Evolutionary conservation across 2,113 vertebrate genomes (phyloP), one percentile per base, ranked within the genome.

Genomic region (Mus pahari): DNA sequence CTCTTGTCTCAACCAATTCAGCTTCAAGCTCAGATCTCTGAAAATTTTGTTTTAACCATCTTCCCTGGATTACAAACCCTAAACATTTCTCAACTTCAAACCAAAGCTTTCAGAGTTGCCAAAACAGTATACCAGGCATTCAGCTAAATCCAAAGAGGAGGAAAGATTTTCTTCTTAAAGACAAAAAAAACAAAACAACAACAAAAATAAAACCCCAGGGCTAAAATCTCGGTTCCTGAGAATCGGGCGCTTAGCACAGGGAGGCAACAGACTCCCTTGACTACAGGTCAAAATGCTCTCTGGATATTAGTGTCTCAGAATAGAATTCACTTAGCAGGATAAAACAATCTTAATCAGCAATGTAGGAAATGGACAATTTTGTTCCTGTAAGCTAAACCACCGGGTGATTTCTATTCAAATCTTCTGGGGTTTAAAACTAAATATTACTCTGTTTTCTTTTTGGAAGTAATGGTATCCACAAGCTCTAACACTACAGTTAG

Each of bases 341-440:
- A 45, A 16, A 66, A 45, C 16, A 53, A 3, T 12, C 14, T 62
- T 97, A 66, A 74, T 62, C 12, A 73, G 55, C 64, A 87, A 94
- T 3, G 1, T 42, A 79, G 78, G 75, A 39, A 45, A 39, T 66
- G 39, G 50, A 28, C 20, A 7, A 70, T 68, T 93, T 77, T 86
- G 55, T 96, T 94, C 53, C 91, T 91, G 92, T 89, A 95, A 96
- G 7, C 82, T 82, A 50, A 91, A 10, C 31, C 73, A 2, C 53
- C 19, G 1, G 26, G 36, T 62, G 45, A 60, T 55, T 96, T 89
- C 66, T 94, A 20, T 66, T 91, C 7, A 90, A 60, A 50, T 31
- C 87, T 91, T 68, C 68, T 58, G 68, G 95, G 90, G 60, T 66
- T 90, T 36, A 33, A 77, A 93, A 97, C 58, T 22, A 62, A 45